phyloP scores from a whole-genome alignment of 1,140 invertebrate genomes.

The Magallana gigas region DNA sequence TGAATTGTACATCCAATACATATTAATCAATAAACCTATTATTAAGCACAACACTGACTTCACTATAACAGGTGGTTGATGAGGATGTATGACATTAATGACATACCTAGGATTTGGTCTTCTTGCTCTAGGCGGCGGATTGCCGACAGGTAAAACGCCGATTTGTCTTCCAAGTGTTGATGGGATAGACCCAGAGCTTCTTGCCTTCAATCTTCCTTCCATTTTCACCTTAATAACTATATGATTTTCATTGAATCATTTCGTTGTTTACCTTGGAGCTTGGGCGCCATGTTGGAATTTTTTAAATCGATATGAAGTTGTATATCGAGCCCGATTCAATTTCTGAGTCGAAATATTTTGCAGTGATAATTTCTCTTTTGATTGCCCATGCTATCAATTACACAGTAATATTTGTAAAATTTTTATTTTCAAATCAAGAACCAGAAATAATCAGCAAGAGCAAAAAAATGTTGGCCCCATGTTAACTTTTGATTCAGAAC shows the following conservation, averaged over 20 bases:
- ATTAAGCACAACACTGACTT: no score
- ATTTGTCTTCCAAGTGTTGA: conserved; percentile 56
- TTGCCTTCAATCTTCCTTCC: conserved; percentile 58
- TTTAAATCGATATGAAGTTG: conserved; percentile 62
- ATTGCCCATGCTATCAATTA: no score
- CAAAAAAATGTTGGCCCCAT: no score
- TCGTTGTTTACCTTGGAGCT: conserved; percentile 54
- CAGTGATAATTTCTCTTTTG: no score
- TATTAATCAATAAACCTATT: no score
- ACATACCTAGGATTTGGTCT: conserved; percentile 33
- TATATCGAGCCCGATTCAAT: neutral
- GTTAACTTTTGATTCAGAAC: no score
- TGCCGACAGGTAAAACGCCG: conserved; percentile 57
- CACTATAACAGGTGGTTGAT: no score
- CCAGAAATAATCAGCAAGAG: no score
- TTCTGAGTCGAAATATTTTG: no score
- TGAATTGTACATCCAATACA: no score
- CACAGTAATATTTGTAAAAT: no score
- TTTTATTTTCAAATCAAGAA: no score
- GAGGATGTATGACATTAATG: neutral
- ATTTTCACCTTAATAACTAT: conserved; percentile 22
- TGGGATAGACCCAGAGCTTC: conserved; percentile 46
- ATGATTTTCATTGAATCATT: neutral
- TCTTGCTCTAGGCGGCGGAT: conserved; percentile 50
- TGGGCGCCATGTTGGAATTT: conserved; percentile 54